Evolutionary conservation across 2,888 invertebrate species (phyloP).

Genomic region (Andrena dorsata): DNA sequence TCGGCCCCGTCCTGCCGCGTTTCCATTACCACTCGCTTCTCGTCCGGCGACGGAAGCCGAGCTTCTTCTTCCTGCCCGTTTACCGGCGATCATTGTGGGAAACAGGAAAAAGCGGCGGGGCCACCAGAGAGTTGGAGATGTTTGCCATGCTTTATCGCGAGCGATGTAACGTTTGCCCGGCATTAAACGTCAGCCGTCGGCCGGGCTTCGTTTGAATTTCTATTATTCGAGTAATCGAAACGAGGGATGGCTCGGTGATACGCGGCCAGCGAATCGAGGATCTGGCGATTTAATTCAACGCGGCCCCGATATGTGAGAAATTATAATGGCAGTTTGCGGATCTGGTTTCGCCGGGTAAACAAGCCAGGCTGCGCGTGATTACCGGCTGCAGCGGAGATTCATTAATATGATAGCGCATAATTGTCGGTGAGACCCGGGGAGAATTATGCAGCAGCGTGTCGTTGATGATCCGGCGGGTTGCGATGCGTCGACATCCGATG

Average conservation of each 20-base stretch:
- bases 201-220: slow-evolving; percentile 29
- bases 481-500: not conserved
- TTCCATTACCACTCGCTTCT: slow-evolving; percentile 68
- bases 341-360: slow-evolving; percentile 42
- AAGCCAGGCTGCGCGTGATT: slow-evolving; percentile 37
- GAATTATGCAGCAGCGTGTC: slow-evolving; percentile 41
- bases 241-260: too few relatives aligned
- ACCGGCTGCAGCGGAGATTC: slow-evolving; percentile 41
- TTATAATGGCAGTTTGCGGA: slow-evolving; percentile 39
- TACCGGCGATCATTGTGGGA: not conserved
- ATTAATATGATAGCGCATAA: slow-evolving; percentile 58
- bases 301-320: slow-evolving; percentile 32
- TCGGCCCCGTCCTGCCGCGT: slow-evolving; percentile 59
- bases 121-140: not conserved
- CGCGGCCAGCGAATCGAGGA: not conserved
- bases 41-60: not conserved
- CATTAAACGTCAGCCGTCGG: not conserved
- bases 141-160: slow-evolving; percentile 6
- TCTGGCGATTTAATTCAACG: slow-evolving; percentile 33
- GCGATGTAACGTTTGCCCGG: slow-evolving; percentile 6
- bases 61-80: slow-evolving; percentile 23
- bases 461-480: not conserved
- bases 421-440: slow-evolving; percentile 48
- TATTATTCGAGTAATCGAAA: slow-evolving; percentile 23
- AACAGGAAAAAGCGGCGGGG: not conserved